These are phyloP conservation scores for Eubucco bourcierii DNA, from an alignment of 2,113 vertebrate species.

Conservation along the genomic window DNA sequence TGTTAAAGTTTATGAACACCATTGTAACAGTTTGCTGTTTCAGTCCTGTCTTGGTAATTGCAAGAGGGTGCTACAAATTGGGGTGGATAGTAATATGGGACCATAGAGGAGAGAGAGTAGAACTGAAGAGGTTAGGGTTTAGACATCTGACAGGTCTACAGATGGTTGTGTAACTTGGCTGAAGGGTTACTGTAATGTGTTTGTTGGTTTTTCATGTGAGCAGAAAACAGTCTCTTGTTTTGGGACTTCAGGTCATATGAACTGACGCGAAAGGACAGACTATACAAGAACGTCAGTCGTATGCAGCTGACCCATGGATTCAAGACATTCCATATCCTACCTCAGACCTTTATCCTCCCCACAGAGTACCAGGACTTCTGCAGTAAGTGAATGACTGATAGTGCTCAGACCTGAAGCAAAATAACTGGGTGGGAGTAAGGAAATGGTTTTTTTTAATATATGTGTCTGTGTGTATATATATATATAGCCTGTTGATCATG, in stretches of 20 bases:
- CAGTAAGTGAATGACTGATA: slow-evolving; percentile 80
- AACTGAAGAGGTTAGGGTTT: neutral
- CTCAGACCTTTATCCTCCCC: slow-evolving; percentile 93
- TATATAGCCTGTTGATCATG: neutral
- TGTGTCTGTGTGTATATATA: no score
- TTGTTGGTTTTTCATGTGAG: neutral
- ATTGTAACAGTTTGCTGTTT: neutral
- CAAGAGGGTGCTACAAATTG: neutral
- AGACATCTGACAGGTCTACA: neutral
- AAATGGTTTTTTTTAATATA: neutral
- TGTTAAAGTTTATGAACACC: neutral
- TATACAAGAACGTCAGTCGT: slow-evolving; percentile 95
- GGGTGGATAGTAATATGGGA: neutral
- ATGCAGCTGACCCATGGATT: slow-evolving; percentile 93
- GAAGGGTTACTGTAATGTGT: neutral
- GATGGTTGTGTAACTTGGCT: neutral
- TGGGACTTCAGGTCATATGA: slow-evolving; percentile 87
- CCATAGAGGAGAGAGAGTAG: neutral
- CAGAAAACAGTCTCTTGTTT: neutral
- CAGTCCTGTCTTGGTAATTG: neutral
- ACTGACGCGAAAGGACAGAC: slow-evolving; percentile 93
- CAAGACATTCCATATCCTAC: slow-evolving; percentile 92
- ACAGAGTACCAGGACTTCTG: slow-evolving; percentile 94
- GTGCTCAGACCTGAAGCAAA: neutral
- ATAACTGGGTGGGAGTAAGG: neutral